A percentile compares a stretch with the other conserved stretches of the same genome.
phyloP scores from a whole-genome alignment of 2,888 invertebrate genomes.

The Hydropsyche betteni region DNA sequence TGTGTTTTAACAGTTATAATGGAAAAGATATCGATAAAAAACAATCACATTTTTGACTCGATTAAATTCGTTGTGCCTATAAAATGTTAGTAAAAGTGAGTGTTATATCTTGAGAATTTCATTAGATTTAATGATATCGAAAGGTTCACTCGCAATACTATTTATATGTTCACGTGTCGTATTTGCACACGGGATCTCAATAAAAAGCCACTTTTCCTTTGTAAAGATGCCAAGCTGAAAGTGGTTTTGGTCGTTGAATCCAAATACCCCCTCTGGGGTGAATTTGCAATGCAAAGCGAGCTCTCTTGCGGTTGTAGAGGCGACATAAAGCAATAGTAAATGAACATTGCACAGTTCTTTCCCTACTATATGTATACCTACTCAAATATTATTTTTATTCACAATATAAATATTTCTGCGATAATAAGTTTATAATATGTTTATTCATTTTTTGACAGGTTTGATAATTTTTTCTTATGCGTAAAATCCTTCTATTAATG shows the following conservation, averaged over 20 bases:
- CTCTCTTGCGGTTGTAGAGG: constrained; percentile 32
- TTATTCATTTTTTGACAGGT: too few relatives aligned
- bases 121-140: background rate
- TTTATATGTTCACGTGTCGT: constrained; percentile 33
- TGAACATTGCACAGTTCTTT: background rate
- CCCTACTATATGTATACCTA: background rate
- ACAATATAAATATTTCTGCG: too few relatives aligned
- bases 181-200: constrained; percentile 36
- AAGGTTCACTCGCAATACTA: constrained; percentile 17
- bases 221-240: constrained; percentile 43
- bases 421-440: too few relatives aligned
- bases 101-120: too few relatives aligned
- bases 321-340: constrained; percentile 36
- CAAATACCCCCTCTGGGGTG: constrained; percentile 42
- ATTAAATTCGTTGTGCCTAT: too few relatives aligned
- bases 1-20: too few relatives aligned
- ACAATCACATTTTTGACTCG: too few relatives aligned
- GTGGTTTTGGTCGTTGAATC: constrained; percentile 43
- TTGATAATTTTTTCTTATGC: too few relatives aligned
- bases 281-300: constrained; percentile 48
- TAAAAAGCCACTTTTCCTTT: constrained; percentile 43
- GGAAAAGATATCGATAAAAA: too few relatives aligned
- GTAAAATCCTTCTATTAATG: background rate
- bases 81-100: too few relatives aligned
- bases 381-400: background rate